Evolutionary conservation across 2,797 vertebrate species (phyloP), one percentile per base, ranked within the genome.

Genomic region (Danio jaintianensis): DNA sequence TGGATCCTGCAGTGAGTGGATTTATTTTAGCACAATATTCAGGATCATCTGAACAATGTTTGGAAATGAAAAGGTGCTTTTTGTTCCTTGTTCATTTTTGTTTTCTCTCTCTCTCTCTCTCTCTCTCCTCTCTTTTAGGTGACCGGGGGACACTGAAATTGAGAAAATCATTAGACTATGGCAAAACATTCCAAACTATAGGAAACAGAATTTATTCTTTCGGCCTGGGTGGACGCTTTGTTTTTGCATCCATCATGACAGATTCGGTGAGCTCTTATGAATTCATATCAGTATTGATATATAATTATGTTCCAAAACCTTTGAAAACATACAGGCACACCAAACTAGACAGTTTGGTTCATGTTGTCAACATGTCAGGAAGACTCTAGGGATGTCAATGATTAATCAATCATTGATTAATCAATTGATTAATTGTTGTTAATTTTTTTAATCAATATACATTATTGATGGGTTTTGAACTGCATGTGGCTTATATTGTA

Each of bases 171-270:
- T 89, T 90, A 0, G 95, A 98, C 88, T 95, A 94, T 3, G 97
- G 97, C 7, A 94, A 91, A 88, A 91, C 89, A 58, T 93, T 94
- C 89, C 95, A 96, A 88, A 94, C 93, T 15, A 90, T 99, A 4
- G 95, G 94, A 48, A 92, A 69, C 76, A 96, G 94, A 88, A 94
- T 98, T 85, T 98, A 95, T 83, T 98, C 97, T 3, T 98, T 98
- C 22, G 97, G 97, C 4, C 87, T 97, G 77, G 97, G 97, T 0
- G 96, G 96, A 40, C 93, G 94, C 61, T 99, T 98, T 80, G 92
- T 99, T 59, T 97, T 97, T 62, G 96, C 97, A 42, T 99, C 97
- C 12, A 92, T 99, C 18, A 96, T 98, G 96, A 96, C 95, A 0
- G 94, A 94, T 83, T 94, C 93, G 93, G 97, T 98, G 74, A 69